phyloP scores from a whole-genome alignment of 2,888 invertebrate species.

The Drosophila villosipedis region DNA sequence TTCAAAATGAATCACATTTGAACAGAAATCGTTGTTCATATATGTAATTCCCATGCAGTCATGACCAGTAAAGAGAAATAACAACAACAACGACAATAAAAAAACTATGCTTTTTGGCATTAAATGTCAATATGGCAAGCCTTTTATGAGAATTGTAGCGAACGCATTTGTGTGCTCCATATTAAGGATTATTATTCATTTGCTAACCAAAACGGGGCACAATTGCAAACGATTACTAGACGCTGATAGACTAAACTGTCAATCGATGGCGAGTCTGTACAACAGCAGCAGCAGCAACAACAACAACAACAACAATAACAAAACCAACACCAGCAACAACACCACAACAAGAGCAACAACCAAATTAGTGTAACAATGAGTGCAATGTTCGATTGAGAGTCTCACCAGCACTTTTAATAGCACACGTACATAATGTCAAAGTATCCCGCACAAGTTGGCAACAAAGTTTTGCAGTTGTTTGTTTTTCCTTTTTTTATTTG shows the following conservation, averaged over 20 bases:
- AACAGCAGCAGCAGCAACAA: conserved; percentile 4
- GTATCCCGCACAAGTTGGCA: conserved; percentile 53
- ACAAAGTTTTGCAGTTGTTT: conserved; percentile 58
- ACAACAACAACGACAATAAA: background rate
- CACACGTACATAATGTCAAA: conserved; percentile 39
- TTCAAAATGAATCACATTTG: conserved; percentile 35
- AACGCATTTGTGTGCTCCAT: conserved; percentile 73
- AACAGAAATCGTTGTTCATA: conserved; percentile 40
- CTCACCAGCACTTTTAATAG: conserved; percentile 12
- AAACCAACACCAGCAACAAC: conserved; percentile 6
- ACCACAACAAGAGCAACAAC: conserved; percentile 31
- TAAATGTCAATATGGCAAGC: conserved; percentile 68
- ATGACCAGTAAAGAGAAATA: conserved; percentile 5
- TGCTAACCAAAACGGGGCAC: conserved; percentile 70
- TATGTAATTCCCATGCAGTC: conserved; percentile 49
- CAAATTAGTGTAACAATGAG: conserved; percentile 76
- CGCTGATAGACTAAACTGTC: conserved; percentile 76
- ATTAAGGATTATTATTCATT: conserved; percentile 78
- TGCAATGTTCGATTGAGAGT: conserved; percentile 29
- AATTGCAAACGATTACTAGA: conserved; percentile 67
- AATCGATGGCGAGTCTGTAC: conserved; percentile 35
- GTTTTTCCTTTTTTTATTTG: conserved; percentile 10
- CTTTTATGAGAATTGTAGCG: conserved; percentile 77
- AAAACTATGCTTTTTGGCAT: conserved; percentile 55
- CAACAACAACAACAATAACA: conserved; percentile 14